Conservation (phyloP, 2,888 invertebrate species). For the Leucophora obtusa region DNA sequence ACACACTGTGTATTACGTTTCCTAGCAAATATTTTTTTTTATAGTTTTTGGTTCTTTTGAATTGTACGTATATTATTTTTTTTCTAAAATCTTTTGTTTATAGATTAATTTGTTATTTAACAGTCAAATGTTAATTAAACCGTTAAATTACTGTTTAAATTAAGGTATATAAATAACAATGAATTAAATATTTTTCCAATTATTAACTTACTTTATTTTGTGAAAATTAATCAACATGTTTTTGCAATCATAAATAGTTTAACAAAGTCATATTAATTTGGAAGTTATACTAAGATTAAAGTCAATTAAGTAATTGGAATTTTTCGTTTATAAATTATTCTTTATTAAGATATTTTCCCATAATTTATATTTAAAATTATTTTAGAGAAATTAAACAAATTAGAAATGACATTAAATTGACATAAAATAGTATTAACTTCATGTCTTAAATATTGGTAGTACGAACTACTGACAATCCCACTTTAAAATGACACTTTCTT, state of each 20-base stretch:
- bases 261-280: too few species aligned
- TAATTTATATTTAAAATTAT: too few species aligned
- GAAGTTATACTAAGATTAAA: too few species aligned
- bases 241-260: too few species aligned
- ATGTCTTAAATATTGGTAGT: slow-evolving; percentile 38
- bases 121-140: not conserved
- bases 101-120: not conserved
- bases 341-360: too few species aligned
- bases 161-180: too few species aligned
- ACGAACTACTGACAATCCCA: slow-evolving; percentile 17
- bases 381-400: slow-evolving; percentile 21
- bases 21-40: not conserved
- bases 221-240: too few species aligned
- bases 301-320: too few species aligned
- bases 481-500: slow-evolving; percentile 26
- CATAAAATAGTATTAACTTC: slow-evolving; percentile 49
- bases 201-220: too few species aligned
- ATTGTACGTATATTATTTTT: not conserved
- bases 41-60: not conserved
- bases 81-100: not conserved
- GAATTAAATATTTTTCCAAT: too few species aligned
- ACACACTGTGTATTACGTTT: not conserved
- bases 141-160: not conserved
- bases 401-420: slow-evolving; percentile 38
- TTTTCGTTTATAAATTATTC: too few species aligned